These are phyloP conservation scores for Berghia stephanieae DNA, from an alignment of 1,140 invertebrate species.

Conservation along the genomic window DNA sequence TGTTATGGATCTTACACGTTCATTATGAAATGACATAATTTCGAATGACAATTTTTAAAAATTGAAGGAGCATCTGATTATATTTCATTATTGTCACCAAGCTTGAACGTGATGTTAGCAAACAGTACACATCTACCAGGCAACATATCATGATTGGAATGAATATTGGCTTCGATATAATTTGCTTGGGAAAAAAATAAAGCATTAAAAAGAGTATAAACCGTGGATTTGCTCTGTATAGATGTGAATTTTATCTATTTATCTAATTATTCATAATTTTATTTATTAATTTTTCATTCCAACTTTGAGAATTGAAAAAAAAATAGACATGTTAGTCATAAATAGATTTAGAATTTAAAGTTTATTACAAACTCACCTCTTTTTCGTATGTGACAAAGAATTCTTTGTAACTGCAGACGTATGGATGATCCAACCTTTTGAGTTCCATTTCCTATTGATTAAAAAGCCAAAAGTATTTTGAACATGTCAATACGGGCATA, in stretches of 20 bases:
- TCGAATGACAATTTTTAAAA: too few species aligned
- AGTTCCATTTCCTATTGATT: constrained; percentile 52
- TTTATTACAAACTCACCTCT: constrained; percentile 42
- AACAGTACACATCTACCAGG: too few species aligned
- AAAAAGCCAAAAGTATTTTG: constrained; percentile 24
- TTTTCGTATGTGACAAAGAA: constrained; percentile 64
- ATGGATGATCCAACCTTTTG: constrained; percentile 53
- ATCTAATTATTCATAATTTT: background rate
- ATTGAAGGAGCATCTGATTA: too few species aligned
- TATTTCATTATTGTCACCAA: too few species aligned
- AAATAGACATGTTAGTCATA: background rate
- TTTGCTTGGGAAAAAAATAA: background rate
- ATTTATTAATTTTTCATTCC: background rate
- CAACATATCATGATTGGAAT: too few species aligned
- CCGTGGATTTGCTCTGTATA: background rate
- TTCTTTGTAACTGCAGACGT: constrained; percentile 61
- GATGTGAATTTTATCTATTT: background rate
- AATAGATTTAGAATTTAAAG: background rate
- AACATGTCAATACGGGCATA: background rate
- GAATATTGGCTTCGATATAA: too few species aligned
- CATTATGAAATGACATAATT: too few species aligned
- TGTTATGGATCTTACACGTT: too few species aligned
- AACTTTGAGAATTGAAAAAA: background rate
- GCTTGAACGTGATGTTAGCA: too few species aligned
- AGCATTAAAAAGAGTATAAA: background rate